Evolutionary conservation across 2,797 vertebrate species (phyloP), one percentile per base, ranked within the genome.

Genomic region (Picus viridis): DNA sequence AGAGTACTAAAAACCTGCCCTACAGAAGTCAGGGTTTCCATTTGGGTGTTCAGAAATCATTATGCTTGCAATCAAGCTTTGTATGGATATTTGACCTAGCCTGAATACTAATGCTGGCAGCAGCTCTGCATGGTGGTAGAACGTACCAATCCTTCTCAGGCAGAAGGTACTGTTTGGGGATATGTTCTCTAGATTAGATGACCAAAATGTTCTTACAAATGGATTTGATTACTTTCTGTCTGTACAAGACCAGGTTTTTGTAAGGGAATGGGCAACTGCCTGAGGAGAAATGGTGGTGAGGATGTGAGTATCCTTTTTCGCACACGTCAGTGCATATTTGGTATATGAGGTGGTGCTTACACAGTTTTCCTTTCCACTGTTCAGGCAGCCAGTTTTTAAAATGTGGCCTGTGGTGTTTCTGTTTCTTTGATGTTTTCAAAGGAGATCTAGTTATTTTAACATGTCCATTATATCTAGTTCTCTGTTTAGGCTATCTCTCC

Each of bases 241-340:
- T 75, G 72, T 80, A 83, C 71, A 73, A 80, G 69, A 45, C 51
- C 51, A 69, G 56, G 20, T 77, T 93, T 91, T 76, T 91, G 64
- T 71, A 84, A 91, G 15, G 32, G 69, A 95, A 89, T 30, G 72
- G 83, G 86, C 92, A 91, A 89, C 54, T 79, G 91, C 96, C 96
- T 90, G 86, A 95, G 86, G 89, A 93, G 75, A 90, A 94, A 80
- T 80, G 72, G 83, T 86, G 72, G 65, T 80, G 56, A 72, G 47
- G 75, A 68, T 26, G 7, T 64, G 68, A 92, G 68, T 93, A 93
- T 94, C 88, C 81, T 93, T 94, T 96, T 94, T 80, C 26, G 0
- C 83, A 96, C 91, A 91, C 88, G 92, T 92, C 90, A 91, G 86
- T 95, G 90, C 95, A 96, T 96, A 94, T 84, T 95, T 96, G 83